Base-by-base conservation (phyloP, 2,888 invertebrate species). In the Sesia bembeciformis region DNA sequence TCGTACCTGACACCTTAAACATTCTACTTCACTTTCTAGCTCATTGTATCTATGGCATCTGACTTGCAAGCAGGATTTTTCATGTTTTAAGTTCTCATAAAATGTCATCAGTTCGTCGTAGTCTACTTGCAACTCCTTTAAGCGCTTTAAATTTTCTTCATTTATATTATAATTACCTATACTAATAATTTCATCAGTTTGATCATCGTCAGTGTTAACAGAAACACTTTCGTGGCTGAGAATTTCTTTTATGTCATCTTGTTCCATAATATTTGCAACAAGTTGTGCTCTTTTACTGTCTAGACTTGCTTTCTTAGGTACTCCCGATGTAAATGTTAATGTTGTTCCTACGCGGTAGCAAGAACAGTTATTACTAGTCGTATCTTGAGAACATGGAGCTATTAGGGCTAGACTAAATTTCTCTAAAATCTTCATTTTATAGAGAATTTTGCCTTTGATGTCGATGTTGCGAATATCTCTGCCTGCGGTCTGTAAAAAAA, bases 231-330 rank as follows among this genome's bases (percentile, higher is more conserved):
- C 78, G 67, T 77, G 81, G 56, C 66, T 71, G 0, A 88, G 64
- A 53, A 86, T 78, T 66, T 85, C 82, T 68, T 81, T 86, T 76
- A 89, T 84, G 70, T 89, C 88, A 4, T 81, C 74, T 54, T 81
- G 78, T 55, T 81, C 73, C 74, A 88, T 88, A 53, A 89, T 87
- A 54, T 89, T 86, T 39, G 89, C 88, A 4, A 86, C 81, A 42
- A 89, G 76, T 49, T 84, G 77, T 3, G 86, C 78, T 66, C 89
- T 73, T 65, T 84, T 82, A 50, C 60, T 75, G 56, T 87, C 86
- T 51, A 73, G 54, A 50, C 58, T 58, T 8, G 71, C 64, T 56
- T 59, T 66, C 46, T 64, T 67, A 39, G 62, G 53, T 59, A 81
- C 76, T 4, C 72, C 53, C n/a, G 79, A 61, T 8, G 75, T 74